Conservation (phyloP, 2,888 invertebrate species). For the Dermolepida albohirtum region DNA sequence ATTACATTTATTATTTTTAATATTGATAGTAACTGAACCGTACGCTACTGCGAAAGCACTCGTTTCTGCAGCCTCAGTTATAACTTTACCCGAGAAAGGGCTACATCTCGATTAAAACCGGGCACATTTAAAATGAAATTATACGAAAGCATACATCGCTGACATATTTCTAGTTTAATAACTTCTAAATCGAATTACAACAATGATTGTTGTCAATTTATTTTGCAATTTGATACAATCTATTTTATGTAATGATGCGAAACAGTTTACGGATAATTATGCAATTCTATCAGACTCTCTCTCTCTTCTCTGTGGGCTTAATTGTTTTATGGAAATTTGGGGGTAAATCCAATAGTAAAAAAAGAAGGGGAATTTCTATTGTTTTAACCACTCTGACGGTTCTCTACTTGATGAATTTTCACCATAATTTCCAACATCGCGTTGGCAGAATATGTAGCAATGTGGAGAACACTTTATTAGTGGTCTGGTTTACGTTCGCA, state of each 20-base stretch:
- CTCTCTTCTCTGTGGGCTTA: neutral
- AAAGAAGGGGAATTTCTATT: neutral
- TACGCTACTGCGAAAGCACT: too few species aligned
- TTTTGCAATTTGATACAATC: too few species aligned
- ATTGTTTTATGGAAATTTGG: conserved; percentile 9
- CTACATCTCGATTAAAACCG: too few species aligned
- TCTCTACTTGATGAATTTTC: conserved; percentile 14
- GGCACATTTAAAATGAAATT: too few species aligned
- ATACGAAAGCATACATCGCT: too few species aligned
- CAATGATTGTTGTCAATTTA: conserved; percentile 8
- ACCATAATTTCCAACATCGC: conserved; percentile 2
- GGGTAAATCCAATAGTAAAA: conserved; percentile 17
- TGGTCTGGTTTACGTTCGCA: neutral
- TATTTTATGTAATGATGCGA: too few species aligned
- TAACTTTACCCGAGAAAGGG: too few species aligned
- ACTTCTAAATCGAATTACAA: conserved; percentile 1
- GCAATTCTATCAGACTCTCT: neutral
- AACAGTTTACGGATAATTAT: too few species aligned
- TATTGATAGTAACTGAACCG: too few species aligned
- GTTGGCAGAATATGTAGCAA: neutral
- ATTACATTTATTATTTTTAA: too few species aligned
- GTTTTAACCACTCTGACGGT: conserved; percentile 1
- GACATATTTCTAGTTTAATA: neutral
- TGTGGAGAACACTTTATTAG: conserved; percentile 14
- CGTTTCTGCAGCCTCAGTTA: too few species aligned